Evolutionary conservation across 2,888 invertebrate genomes (phyloP).

Genomic region (Pyrocoelia pectoralis): DNA sequence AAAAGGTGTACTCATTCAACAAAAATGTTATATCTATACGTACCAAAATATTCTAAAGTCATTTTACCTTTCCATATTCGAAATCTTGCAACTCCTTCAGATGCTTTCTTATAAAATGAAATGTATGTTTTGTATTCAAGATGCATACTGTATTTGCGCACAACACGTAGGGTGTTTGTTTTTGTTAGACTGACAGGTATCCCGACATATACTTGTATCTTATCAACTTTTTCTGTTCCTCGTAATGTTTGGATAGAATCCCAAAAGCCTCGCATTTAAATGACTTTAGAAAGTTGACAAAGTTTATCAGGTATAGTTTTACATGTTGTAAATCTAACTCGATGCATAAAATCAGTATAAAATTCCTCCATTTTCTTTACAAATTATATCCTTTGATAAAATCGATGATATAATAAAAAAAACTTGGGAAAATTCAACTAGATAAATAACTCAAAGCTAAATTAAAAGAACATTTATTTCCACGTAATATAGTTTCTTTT

Average conservation of each 20-base stretch:
- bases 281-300: conserved; percentile 24
- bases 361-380: neutral
- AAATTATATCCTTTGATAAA: neutral
- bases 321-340: conserved; percentile 2
- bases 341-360: neutral
- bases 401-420: no score
- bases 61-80: conserved; percentile 9
- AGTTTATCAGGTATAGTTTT: conserved; percentile 17
- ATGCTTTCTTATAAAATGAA: conserved; percentile 28
- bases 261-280: conserved; percentile 25
- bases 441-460: no score
- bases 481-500: no score
- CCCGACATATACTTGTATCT: conserved; percentile 25
- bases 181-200: conserved; percentile 32
- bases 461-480: no score
- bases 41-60: conserved; percentile 11
- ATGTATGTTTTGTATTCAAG: conserved; percentile 30
- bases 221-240: conserved; percentile 28
- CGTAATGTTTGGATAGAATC: conserved; percentile 11
- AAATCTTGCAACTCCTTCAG: conserved; percentile 16
- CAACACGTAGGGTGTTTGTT: conserved; percentile 29
- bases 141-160: conserved; percentile 31
- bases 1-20: conserved; percentile 21
- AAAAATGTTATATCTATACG: conserved; percentile 18
- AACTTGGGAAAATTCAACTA: no score